A percentile compares a stretch with the other conserved stretches of the same genome.
Conservation (phyloP, 2,888 invertebrate species). For the Melanostoma scalare region DNA sequence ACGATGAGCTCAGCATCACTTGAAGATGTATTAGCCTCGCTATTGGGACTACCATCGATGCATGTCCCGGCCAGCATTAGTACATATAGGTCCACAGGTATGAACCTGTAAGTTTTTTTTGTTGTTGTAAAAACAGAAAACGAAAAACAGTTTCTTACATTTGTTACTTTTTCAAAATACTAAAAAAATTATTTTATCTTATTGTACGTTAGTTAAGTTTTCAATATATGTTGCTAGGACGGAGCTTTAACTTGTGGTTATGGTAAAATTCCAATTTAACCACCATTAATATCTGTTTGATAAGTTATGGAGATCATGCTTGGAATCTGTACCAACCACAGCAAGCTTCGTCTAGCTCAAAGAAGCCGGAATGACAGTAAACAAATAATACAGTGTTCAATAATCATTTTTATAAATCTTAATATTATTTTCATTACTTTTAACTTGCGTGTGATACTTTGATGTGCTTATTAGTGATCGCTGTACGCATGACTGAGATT, state of each 20-base stretch:
- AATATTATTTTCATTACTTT: constrained; percentile 8
- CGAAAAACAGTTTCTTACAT: constrained; percentile 54
- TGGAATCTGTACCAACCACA: constrained; percentile 4
- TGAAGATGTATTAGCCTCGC: constrained; percentile 96
- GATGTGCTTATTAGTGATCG: constrained; percentile 65
- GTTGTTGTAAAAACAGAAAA: constrained; percentile 80
- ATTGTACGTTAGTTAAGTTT: constrained; percentile 52
- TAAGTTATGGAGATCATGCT: neutral
- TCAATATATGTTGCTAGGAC: constrained; percentile 10
- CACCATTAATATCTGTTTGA: neutral
- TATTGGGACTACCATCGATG: constrained; percentile 90
- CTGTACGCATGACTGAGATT: constrained; percentile 74
- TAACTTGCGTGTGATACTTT: constrained; percentile 59
- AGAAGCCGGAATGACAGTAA: constrained; percentile 74
- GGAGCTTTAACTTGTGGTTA: too few relatives aligned
- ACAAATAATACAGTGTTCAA: neutral
- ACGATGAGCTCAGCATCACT: constrained; percentile 93
- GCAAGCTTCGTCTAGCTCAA: constrained; percentile 52
- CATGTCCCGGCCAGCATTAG: constrained; percentile 77
- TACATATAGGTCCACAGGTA: constrained; percentile 89
- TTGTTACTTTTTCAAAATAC: constrained; percentile 34
- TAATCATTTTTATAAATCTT: constrained; percentile 35
- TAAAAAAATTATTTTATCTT: constrained; percentile 36
- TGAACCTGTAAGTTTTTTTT: constrained; percentile 90
- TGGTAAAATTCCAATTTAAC: too few relatives aligned